Percentiles rank a stretch among this genome's conserved stretches.
phyloP scores from a whole-genome alignment of 2,113 vertebrate species.

The Pleuronectes platessa region DNA sequence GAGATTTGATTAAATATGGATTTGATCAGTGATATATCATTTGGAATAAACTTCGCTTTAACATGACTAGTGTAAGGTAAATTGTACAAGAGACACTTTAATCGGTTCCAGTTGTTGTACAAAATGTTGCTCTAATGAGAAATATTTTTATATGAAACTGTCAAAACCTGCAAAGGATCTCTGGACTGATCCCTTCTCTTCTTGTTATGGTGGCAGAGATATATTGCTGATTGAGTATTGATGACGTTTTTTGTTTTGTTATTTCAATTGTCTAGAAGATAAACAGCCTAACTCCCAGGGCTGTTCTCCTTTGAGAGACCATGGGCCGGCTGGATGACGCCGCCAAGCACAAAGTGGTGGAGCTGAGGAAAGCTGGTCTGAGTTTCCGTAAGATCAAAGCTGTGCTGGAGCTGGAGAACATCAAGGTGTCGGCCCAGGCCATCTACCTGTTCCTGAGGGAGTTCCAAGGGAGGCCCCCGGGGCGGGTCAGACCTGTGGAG shows the following conservation, averaged over 20 bases:
- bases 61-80: too few species aligned
- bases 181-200: too few species aligned
- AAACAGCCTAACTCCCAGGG: not conserved
- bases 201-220: too few species aligned
- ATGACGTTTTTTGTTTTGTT: not conserved
- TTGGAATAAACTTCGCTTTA: too few species aligned
- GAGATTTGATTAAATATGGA: too few species aligned
- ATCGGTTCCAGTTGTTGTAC: too few species aligned
- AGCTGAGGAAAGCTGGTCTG: conserved; percentile 85
- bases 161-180: too few species aligned
- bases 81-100: too few species aligned
- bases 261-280: conserved; percentile 1
- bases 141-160: too few species aligned
- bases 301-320: not conserved
- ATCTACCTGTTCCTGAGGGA: conserved; percentile 89
- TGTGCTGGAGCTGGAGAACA: conserved; percentile 89
- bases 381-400: conserved; percentile 92
- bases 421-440: conserved; percentile 86
- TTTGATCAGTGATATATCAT: too few species aligned
- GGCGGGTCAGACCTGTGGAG: conserved; percentile 71
- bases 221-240: not conserved
- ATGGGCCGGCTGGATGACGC: conserved; percentile 89
- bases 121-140: too few species aligned
- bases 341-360: conserved; percentile 88
- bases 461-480: conserved; percentile 77